Conservation (phyloP, 2,113 vertebrate genomes). For the Rattus rattus region DNA sequence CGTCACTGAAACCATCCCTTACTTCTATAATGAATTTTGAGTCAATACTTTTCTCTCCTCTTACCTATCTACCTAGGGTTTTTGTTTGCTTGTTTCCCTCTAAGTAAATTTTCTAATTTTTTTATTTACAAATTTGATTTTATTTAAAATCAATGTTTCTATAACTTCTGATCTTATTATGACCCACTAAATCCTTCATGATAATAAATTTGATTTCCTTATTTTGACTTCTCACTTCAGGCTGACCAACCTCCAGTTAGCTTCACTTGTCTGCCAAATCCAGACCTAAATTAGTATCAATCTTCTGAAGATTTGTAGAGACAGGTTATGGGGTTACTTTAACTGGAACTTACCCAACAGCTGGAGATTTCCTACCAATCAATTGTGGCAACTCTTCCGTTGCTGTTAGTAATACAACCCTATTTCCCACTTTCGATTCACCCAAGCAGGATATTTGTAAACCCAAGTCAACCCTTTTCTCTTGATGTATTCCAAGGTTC, state of each 20-base stretch:
- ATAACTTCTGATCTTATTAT: constrained; percentile 38
- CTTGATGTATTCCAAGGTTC: neutral
- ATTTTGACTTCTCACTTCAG: constrained; percentile 19
- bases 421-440: neutral
- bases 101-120: constrained; percentile 12
- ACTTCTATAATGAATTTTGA: neutral
- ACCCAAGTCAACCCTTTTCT: neutral
- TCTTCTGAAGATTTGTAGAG: constrained; percentile 63
- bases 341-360: constrained; percentile 31
- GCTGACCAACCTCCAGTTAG: constrained; percentile 31
- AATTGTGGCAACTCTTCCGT: constrained; percentile 42
- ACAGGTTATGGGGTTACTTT: constrained; percentile 44
- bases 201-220: neutral
- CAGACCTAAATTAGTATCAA: constrained; percentile 40
- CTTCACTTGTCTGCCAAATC: constrained; percentile 31
- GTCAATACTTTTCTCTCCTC: neutral
- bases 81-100: neutral
- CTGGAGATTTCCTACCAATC: constrained; percentile 44
- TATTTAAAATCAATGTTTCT: constrained; percentile 15
- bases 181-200: constrained; percentile 12
- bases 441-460: constrained; percentile 22
- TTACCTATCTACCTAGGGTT: neutral
- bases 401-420: neutral
- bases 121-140: constrained; percentile 32
- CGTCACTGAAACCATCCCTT: neutral